Conservation (phyloP, 1,140 invertebrate genomes). For the Latrodectus geometricus region DNA sequence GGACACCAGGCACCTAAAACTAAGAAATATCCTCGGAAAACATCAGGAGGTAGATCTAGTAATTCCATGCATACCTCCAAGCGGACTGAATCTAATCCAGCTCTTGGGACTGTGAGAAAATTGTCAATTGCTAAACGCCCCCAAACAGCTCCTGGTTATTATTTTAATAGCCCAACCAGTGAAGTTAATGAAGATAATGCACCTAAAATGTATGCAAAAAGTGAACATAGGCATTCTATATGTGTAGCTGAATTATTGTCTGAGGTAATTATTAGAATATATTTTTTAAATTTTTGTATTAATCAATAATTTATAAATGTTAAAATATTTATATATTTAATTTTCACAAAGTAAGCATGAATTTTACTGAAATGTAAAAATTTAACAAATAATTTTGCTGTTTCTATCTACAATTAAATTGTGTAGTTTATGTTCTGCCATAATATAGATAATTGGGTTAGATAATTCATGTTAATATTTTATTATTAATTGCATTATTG, state of each 20-base stretch:
- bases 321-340: too few species aligned
- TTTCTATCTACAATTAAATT: too few species aligned
- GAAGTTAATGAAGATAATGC: neutral
- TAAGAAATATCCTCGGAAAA: conserved; percentile 17
- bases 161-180: neutral
- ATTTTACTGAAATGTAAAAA: too few species aligned
- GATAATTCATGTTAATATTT: too few species aligned
- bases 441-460: too few species aligned
- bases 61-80: neutral
- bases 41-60: conserved; percentile 1
- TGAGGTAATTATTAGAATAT: neutral
- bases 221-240: neutral
- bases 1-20: conserved; percentile 13
- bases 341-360: too few species aligned
- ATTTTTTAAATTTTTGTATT: neutral
- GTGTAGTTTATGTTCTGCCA: too few species aligned
- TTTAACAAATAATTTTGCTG: too few species aligned
- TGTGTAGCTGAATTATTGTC: neutral
- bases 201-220: neutral
- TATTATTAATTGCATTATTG: too few species aligned
- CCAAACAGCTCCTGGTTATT: neutral
- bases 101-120: neutral
- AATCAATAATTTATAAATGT: too few species aligned
- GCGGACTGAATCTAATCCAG: neutral
- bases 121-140: neutral